These are phyloP conservation scores for Leptodactylus fuscus DNA, from an alignment of 2,113 vertebrate species.

Conservation along the genomic window DNA sequence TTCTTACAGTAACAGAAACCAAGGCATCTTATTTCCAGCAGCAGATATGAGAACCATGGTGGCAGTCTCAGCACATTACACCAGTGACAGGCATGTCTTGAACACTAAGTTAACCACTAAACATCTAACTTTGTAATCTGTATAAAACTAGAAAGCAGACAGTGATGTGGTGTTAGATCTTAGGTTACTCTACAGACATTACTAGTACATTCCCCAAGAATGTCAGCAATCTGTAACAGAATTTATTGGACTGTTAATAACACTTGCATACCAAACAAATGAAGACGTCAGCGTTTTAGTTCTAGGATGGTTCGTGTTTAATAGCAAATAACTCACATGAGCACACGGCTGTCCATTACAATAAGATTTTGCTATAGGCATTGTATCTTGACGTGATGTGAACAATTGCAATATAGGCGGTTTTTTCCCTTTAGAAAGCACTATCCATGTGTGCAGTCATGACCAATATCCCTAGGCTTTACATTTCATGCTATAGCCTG, in stretches of 20 bases:
- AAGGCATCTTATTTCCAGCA: slow-evolving; percentile 44
- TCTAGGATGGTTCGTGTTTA: not conserved
- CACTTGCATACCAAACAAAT: not conserved
- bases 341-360: not conserved
- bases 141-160: slow-evolving; percentile 8
- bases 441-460: not conserved
- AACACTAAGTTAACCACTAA: slow-evolving; percentile 31
- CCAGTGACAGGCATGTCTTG: slow-evolving; percentile 22
- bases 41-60: not conserved
- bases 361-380: not conserved
- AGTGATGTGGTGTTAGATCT: not conserved
- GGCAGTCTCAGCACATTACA: slow-evolving; percentile 1
- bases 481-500: not conserved
- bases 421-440: slow-evolving; percentile 5
- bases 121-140: not conserved
- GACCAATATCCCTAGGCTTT: not conserved
- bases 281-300: not conserved
- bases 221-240: not conserved
- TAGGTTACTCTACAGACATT: not conserved
- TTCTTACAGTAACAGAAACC: slow-evolving; percentile 33
- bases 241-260: slow-evolving; percentile 17
- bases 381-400: not conserved
- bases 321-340: not conserved
- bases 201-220: not conserved
- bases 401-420: not conserved